phyloP scores from a whole-genome alignment of 2,888 invertebrate species.

The Synergus itoensis region DNA sequence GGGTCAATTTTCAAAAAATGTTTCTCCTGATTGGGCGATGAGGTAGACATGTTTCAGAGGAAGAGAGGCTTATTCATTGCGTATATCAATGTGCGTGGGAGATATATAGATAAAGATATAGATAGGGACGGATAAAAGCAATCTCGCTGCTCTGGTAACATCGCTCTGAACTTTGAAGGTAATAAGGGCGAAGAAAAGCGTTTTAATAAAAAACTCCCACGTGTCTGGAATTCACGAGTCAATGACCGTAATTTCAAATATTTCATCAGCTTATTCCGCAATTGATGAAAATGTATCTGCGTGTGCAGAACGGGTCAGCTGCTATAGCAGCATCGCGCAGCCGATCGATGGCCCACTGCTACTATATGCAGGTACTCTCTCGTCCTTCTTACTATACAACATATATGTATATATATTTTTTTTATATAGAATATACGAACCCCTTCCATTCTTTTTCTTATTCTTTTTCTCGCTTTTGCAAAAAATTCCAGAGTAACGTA shows the following conservation, averaged over 20 bases:
- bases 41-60: neutral
- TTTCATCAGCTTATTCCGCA: neutral
- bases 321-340: constrained; percentile 66
- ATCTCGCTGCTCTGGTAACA: constrained; percentile 30
- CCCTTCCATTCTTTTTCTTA: constrained; percentile 41
- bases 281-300: constrained; percentile 50
- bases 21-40: neutral
- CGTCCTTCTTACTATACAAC: constrained; percentile 31
- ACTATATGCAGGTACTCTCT: constrained; percentile 50
- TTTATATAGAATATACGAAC: constrained; percentile 16
- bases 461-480: constrained; percentile 24
- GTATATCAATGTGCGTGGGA: constrained; percentile 9
- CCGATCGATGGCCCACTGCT: constrained; percentile 74
- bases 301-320: constrained; percentile 66
- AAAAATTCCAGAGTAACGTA: constrained; percentile 35
- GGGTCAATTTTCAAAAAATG: neutral
- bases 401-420: constrained; percentile 17
- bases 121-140: constrained; percentile 11
- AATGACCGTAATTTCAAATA: constrained; percentile 30
- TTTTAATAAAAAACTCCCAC: constrained; percentile 8
- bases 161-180: constrained; percentile 5
- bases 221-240: constrained; percentile 1
- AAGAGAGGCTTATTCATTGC: neutral
- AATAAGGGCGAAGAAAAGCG: neutral
- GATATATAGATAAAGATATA: neutral